Percentiles rank a stretch among this genome's conserved stretches.
phyloP scores from a whole-genome alignment of 2,113 vertebrate species.

The Carlito syrichta region DNA sequence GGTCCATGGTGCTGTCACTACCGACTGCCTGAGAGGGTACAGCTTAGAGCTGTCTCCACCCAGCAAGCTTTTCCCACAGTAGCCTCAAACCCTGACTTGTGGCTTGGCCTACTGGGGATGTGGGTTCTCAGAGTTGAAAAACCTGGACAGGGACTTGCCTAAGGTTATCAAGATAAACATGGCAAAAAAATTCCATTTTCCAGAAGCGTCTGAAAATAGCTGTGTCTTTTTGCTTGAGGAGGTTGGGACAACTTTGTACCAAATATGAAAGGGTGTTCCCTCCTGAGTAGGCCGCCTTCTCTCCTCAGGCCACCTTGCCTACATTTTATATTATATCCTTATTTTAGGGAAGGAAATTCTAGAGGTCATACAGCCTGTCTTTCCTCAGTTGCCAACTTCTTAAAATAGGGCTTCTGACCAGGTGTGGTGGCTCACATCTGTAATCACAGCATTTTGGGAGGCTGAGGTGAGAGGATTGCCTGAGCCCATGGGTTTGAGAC shows the following conservation, averaged over 20 bases:
- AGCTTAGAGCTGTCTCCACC: background rate
- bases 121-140: background rate
- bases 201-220: background rate
- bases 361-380: background rate
- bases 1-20: background rate
- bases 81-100: too few species aligned
- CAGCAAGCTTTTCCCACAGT: background rate
- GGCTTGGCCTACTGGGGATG: background rate
- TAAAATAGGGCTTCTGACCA: background rate
- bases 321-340: background rate
- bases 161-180: background rate
- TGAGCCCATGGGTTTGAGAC: too few species aligned
- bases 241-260: background rate
- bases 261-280: background rate
- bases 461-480: too few species aligned
- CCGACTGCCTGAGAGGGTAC: background rate
- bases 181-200: background rate
- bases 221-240: background rate
- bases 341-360: background rate
- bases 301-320: background rate
- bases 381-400: background rate
- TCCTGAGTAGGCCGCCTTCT: background rate
- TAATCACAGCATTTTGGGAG: too few species aligned
- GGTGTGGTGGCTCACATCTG: too few species aligned
- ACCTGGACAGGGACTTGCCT: background rate